Evolutionary conservation across 2,888 invertebrate genomes (phyloP).

Genomic region (Dasysyrphus tricinctus): DNA sequence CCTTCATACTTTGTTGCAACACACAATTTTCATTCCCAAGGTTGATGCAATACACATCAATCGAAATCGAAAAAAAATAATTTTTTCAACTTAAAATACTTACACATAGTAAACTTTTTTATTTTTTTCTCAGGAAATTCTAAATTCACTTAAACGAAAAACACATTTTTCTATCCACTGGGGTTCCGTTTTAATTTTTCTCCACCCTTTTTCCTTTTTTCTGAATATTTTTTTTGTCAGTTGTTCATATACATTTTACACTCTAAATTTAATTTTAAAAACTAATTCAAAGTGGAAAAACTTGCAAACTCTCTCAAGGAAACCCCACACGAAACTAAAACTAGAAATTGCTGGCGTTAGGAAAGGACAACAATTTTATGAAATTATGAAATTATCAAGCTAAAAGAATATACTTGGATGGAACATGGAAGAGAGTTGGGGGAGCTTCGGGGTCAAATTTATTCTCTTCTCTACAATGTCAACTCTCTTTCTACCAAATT

Average conservation of each 20-base stretch:
- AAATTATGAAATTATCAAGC: slow-evolving; percentile 56
- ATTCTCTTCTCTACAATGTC: neutral
- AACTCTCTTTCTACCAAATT: slow-evolving; percentile 11
- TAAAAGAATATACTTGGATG: neutral
- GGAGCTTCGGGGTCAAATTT: slow-evolving; percentile 5
- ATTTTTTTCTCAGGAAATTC: slow-evolving; percentile 4
- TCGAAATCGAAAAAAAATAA: slow-evolving; percentile 12
- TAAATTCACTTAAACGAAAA: neutral
- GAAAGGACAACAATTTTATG: slow-evolving; percentile 64
- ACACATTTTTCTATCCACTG: slow-evolving; percentile 6
- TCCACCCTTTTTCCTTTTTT: slow-evolving; percentile 6
- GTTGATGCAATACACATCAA: slow-evolving; percentile 35
- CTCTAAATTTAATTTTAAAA: slow-evolving; percentile 8
- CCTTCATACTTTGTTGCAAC: neutral
- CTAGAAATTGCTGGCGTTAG: slow-evolving; percentile 24
- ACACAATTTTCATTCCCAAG: slow-evolving; percentile 32
- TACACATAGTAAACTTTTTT: slow-evolving; percentile 11
- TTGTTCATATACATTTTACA: slow-evolving; percentile 23
- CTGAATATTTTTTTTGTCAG: neutral
- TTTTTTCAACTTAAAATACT: slow-evolving; percentile 4
- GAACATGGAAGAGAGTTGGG: neutral
- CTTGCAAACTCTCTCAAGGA: slow-evolving; percentile 56
- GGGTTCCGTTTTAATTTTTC: neutral
- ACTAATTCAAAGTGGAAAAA: slow-evolving; percentile 27
- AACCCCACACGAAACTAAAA: slow-evolving; percentile 63